Conservation (phyloP, 2,888 invertebrate genomes). For the Euclidia mi region DNA sequence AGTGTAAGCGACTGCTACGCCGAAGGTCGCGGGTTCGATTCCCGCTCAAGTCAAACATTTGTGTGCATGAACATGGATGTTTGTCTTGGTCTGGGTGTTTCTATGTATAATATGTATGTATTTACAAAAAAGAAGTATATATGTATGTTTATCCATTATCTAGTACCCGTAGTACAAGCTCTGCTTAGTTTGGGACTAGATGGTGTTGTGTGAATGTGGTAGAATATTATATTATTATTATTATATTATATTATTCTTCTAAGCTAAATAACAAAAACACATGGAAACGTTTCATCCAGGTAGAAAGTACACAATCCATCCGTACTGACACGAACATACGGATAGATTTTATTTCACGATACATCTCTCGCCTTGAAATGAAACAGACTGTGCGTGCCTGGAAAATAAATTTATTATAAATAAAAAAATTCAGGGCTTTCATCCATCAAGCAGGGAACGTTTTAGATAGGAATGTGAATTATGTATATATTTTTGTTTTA, state of each 20-base stretch:
- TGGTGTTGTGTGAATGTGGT: too few species aligned
- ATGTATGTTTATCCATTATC: too few species aligned
- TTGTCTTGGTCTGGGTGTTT: too few species aligned
- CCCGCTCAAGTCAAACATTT: too few species aligned
- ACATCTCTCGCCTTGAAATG: constrained; percentile 67
- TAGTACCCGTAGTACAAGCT: too few species aligned
- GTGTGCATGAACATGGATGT: too few species aligned
- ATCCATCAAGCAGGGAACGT: constrained; percentile 42
- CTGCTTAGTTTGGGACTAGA: too few species aligned
- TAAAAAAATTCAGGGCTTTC: constrained; percentile 61
- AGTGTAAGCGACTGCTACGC: too few species aligned
- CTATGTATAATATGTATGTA: too few species aligned
- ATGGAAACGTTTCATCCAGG: constrained; percentile 8
- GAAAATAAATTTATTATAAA: constrained; percentile 68
- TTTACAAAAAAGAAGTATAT: too few species aligned
- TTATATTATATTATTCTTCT: constrained; percentile 5
- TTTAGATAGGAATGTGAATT: constrained; percentile 37
- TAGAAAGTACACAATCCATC: constrained; percentile 13
- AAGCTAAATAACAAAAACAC: constrained; percentile 10
- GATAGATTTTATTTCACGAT: constrained; percentile 17
- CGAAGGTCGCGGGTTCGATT: too few species aligned
- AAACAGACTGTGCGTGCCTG: constrained; percentile 71
- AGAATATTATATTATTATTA: too few species aligned
- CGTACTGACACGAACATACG: constrained; percentile 8
- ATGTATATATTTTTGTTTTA: constrained; percentile 43